Evolutionary conservation across 2,888 invertebrate genomes (phyloP).

Genomic region (Cataglyphis altisquamis): DNA sequence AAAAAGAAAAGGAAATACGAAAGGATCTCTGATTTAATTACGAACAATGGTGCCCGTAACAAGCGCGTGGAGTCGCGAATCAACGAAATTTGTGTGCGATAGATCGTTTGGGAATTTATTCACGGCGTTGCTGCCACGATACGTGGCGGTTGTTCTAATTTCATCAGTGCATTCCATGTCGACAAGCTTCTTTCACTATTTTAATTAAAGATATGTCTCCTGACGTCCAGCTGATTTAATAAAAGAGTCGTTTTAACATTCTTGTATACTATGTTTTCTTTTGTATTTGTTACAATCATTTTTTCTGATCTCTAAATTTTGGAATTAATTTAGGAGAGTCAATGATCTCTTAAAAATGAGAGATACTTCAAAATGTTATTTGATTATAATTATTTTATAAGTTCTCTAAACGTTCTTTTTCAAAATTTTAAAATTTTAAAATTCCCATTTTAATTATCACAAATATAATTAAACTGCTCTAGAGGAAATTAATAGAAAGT

Average conservation of each 20-base stretch:
- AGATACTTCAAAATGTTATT: neutral
- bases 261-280: neutral
- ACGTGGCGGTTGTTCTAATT: slow-evolving; percentile 28
- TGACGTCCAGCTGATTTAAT: neutral
- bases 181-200: neutral
- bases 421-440: neutral
- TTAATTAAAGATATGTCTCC: slow-evolving; percentile 19
- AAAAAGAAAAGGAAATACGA: neutral
- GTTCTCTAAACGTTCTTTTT: neutral
- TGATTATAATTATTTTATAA: neutral
- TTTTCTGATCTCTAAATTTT: neutral
- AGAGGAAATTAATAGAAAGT: neutral
- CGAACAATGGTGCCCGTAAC: slow-evolving; percentile 38
- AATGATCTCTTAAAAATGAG: neutral
- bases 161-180: neutral
- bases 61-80: slow-evolving; percentile 2
- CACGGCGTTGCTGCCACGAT: neutral
- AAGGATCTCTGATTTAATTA: slow-evolving; percentile 51
- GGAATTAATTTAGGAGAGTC: neutral
- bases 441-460: neutral
- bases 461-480: neutral
- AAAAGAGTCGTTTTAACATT: neutral
- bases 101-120: slow-evolving; percentile 6
- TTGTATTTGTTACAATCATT: neutral
- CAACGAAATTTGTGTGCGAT: neutral